Base-by-base conservation (phyloP, 2,888 invertebrate species). In the Lasioglossum malachurum region DNA sequence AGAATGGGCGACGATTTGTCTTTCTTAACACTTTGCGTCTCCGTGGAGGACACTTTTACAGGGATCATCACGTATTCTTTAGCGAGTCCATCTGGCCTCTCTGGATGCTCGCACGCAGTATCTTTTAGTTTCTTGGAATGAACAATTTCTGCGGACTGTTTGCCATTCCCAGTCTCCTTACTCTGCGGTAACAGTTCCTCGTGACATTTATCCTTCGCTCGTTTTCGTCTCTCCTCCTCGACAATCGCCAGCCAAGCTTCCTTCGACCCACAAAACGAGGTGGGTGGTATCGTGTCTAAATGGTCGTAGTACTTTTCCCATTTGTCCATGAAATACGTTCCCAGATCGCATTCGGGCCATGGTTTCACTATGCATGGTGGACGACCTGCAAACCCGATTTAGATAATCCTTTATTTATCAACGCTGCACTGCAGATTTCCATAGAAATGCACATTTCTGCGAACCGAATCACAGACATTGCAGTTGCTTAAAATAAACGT, bases 321-420 rank as follows among this genome's bases (percentile, higher is more conserved):
- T 46, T 92, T 92, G 35, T 83, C 35, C 78, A 82, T 78, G 53
- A 90, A 92, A 74, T 91, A 88, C 16, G 41, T 31, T 16, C 78
- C 89, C 77, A 91, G 60, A 16, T 89, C 87, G 83, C 92, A 92
- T 27, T 84, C 76, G 4, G 92, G 89, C 87, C 84, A 88, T 16
- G 91, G 90, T 60, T 84, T 87, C 23, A 60, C 64, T 41, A 19
- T 53, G 35, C 92, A 91, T 0, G 76, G 75, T n/a, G 87, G 64
- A 27, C 31, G 71, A n/a, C 38, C 82, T 79, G 44, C n/a, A 19
- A 19, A 14, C 1, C 1, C 69, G 38, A 64, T 64, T 16, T 16
- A 27, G 60, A 64, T 27, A 27, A 64, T 27, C 27, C 27, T 64
- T 64, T 31, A 64, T 64, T 64, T 64, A 27, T 27, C 5, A 16